phyloP scores from a whole-genome alignment of 2,797 vertebrate species.

The Scolopax bukidnonensis region DNA sequence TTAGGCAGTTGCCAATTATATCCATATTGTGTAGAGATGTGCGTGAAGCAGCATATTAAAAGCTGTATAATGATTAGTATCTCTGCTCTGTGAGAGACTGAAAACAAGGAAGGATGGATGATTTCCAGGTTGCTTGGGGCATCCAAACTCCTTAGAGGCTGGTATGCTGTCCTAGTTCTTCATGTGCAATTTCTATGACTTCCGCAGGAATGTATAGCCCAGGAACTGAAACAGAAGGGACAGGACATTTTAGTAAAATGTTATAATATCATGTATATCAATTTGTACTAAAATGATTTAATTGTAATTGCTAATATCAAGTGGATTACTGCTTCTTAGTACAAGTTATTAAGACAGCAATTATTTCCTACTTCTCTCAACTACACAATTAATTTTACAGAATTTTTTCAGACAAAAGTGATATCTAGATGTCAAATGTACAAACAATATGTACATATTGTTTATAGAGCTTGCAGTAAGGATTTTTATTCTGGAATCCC shows the following conservation, averaged over 20 bases:
- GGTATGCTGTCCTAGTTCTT: slow-evolving; percentile 27
- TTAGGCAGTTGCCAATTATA: slow-evolving; percentile 5
- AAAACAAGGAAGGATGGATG: slow-evolving; percentile 40
- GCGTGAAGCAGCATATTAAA: background rate
- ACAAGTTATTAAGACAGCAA: background rate
- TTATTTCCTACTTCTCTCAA: background rate
- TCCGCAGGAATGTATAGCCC: background rate
- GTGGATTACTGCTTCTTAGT: background rate
- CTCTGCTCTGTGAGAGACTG: background rate
- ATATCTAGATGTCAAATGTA: background rate
- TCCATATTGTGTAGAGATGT: background rate
- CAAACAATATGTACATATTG: background rate
- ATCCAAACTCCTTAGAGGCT: slow-evolving; percentile 3
- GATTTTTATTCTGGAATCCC: background rate
- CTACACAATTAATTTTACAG: background rate
- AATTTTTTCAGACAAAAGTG: background rate
- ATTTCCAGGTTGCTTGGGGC: slow-evolving; percentile 38
- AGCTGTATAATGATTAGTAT: slow-evolving; percentile 24
- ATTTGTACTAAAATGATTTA: background rate
- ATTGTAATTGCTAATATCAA: background rate
- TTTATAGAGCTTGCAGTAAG: background rate
- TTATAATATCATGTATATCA: background rate
- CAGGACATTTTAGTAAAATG: background rate
- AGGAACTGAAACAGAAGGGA: background rate
- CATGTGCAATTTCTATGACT: background rate